Evolutionary conservation across 2,888 invertebrate genomes (phyloP), one percentile per base, ranked within the genome.

Genomic region (Linnaemya tessellans): DNA sequence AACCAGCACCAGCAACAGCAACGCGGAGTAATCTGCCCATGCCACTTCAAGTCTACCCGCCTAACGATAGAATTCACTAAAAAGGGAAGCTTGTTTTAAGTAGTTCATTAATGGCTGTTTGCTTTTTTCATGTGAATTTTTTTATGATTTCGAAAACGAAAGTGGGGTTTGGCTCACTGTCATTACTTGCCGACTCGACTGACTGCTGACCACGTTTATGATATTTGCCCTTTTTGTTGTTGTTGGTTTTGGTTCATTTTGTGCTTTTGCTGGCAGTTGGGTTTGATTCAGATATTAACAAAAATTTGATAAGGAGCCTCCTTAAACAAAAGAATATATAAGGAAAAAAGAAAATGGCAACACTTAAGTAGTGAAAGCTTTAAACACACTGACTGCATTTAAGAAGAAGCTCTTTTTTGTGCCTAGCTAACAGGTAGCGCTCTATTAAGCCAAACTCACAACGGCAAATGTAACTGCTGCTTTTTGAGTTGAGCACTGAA

Each of bases 51-150:
- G 49, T 84, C 64, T 64, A 13, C 62, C 25, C 70, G 43, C 22
- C 75, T 56, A 51, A 73, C 82, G 70, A 70, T 85, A 75, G 74
- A 79, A 82, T 82, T 82, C 58, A 60, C 51, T 82, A 60, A 56
- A 78, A 75, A 80, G 51, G 49, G 54, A 51, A 84, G 74, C 70
- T 65, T 74, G 64, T 75, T 68, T 79, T 74, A 54, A 84, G 81
- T 77, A 78, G 77, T 85, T 82, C 82, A 82, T 82, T 85, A 85
- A 85, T 85, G 85, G 58, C 58, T 82, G 78, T 49, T 41, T 67
- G 81, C 13, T 41, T 56, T 68, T 60, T 43, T 68, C 9, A 56
- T 51, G n/a, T 15, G 4, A 22, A 2, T 20, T 65, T 54, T 68
- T 83, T 83, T 20, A 25, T 25, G 11, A 13, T 41, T 60, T n/a